Evolutionary conservation across 2,113 vertebrate genomes (phyloP).

Genomic region (Taxidea taxus): DNA sequence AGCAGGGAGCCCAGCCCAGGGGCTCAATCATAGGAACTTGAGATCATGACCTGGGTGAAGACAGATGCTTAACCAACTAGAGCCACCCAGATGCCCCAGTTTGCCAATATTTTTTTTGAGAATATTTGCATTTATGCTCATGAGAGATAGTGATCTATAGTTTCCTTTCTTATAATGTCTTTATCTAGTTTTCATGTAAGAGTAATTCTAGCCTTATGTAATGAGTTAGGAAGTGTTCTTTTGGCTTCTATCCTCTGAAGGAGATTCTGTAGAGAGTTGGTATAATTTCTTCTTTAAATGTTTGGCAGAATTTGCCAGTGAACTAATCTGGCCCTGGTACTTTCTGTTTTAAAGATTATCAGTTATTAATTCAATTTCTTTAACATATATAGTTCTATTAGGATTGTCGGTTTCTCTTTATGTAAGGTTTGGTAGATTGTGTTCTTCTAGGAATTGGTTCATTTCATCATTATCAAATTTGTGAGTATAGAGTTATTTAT

Average conservation of each 20-base stretch:
- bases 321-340: neutral
- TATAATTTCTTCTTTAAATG: constrained; percentile 1
- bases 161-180: neutral
- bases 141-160: neutral
- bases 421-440: neutral
- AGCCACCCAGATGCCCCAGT: no score
- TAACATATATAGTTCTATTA: neutral
- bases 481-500: neutral
- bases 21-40: no score
- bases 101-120: neutral
- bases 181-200: neutral
- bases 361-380: neutral
- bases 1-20: no score
- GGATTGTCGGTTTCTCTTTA: neutral
- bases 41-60: no score
- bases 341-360: neutral
- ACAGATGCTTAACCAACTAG: no score
- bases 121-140: neutral
- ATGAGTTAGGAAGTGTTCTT: neutral
- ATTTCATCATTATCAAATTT: neutral
- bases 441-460: neutral
- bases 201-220: neutral
- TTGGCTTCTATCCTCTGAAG: neutral
- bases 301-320: neutral
- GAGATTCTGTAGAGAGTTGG: neutral